These are phyloP conservation scores for Tychaedon coryphoeus DNA, from an alignment of 2,113 vertebrate genomes.

Conservation along the genomic window DNA sequence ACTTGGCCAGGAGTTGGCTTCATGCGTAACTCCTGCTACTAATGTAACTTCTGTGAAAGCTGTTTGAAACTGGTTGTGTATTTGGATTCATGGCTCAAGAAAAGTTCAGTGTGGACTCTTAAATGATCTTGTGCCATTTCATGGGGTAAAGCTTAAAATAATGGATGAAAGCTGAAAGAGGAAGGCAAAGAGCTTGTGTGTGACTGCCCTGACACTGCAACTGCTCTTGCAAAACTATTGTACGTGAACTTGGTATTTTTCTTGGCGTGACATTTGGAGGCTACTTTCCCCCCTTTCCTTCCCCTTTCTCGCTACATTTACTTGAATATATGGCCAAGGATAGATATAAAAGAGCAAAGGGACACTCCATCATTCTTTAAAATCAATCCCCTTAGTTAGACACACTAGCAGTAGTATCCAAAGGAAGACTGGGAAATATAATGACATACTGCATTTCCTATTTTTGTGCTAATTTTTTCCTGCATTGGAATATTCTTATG, in stretches of 20 bases:
- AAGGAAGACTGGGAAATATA: background rate
- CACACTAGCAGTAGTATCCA: background rate
- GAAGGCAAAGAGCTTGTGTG: background rate
- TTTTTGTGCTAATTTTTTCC: background rate
- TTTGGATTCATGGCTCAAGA: background rate
- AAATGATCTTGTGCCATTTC: background rate
- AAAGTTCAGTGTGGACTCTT: background rate
- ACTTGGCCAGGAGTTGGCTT: background rate
- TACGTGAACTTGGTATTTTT: background rate
- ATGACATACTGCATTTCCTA: background rate
- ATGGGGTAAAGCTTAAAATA: background rate
- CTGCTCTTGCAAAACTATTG: background rate
- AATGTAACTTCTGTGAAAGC: background rate
- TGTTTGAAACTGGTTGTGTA: background rate
- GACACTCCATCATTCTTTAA: background rate
- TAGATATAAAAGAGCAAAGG: background rate
- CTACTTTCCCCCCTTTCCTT: background rate
- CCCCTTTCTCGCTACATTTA: background rate
- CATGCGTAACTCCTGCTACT: background rate
- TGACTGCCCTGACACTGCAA: background rate
- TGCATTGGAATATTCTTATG: background rate
- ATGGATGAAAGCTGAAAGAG: background rate
- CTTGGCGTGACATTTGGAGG: background rate
- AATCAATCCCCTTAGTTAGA: background rate
- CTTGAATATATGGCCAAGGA: background rate